phyloP scores from a whole-genome alignment of 2,797 vertebrate species.

The Dendrocincla tyrannina region DNA sequence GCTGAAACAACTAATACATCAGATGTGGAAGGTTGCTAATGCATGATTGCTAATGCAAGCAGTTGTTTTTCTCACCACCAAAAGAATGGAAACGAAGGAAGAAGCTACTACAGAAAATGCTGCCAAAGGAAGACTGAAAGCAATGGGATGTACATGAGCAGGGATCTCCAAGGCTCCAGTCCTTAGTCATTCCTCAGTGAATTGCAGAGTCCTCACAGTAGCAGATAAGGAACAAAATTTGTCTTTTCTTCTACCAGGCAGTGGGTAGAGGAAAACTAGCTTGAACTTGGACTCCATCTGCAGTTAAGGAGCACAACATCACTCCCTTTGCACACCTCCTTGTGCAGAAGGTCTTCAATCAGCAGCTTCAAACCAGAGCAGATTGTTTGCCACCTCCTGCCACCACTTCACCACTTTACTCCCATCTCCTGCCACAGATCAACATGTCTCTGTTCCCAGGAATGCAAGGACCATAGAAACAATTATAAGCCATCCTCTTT shows the following conservation, averaged over 20 bases:
- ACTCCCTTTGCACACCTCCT: not conserved
- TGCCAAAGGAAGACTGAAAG: not conserved
- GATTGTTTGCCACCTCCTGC: not conserved
- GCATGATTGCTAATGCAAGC: not conserved
- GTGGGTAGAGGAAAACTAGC: not conserved
- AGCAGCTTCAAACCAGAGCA: not conserved
- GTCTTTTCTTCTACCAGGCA: not conserved
- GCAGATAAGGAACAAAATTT: not conserved
- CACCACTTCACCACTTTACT: not conserved
- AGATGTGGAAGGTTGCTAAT: not conserved
- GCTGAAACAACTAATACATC: not conserved
- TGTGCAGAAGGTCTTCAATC: not conserved
- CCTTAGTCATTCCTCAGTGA: not conserved
- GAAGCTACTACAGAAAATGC: not conserved
- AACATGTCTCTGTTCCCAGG: not conserved
- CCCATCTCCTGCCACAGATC: fast-evolving
- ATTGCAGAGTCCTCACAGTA: not conserved
- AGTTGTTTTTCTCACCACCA: not conserved
- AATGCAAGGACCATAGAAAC: not conserved
- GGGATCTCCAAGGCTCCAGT: not conserved
- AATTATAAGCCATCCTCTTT: not conserved
- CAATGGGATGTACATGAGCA: fast-evolving
- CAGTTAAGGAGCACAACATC: not conserved
- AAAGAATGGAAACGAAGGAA: not conserved
- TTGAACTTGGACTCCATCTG: not conserved